phyloP scores from a whole-genome alignment of 2,888 invertebrate species.

The Ceraclea dissimilis region DNA sequence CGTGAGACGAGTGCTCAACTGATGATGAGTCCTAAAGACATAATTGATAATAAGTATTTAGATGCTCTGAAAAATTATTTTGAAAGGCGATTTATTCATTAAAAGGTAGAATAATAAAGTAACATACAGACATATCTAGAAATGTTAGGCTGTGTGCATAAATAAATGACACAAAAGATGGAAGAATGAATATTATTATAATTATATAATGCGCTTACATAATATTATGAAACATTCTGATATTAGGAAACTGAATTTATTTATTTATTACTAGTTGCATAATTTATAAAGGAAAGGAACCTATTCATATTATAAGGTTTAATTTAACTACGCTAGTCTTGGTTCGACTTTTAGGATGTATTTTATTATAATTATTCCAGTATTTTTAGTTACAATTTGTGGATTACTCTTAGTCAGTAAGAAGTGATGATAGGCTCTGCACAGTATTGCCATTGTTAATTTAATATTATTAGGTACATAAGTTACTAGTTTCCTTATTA shows the following conservation, averaged over 20 bases:
- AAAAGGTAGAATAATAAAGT: slow-evolving; percentile 14
- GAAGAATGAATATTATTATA: slow-evolving; percentile 9
- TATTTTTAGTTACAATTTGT: slow-evolving; percentile 2
- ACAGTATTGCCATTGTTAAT: slow-evolving; percentile 26
- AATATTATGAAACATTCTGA: slow-evolving; percentile 18
- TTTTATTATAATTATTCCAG: slow-evolving; percentile 1
- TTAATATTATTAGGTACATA: slow-evolving; percentile 2
- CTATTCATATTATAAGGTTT: slow-evolving; percentile 19
- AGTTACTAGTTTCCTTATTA: not conserved
- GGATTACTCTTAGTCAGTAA: slow-evolving; percentile 19
- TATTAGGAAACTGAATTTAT: slow-evolving; percentile 24
- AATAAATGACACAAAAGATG: slow-evolving; percentile 8
- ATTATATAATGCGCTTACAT: slow-evolving; percentile 24
- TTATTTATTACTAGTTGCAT: slow-evolving; percentile 25
- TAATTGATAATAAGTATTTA: slow-evolving; percentile 32
- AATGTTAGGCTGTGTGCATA: not conserved
- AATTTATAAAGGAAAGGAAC: slow-evolving; percentile 19
- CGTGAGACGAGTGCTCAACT: slow-evolving; percentile 30
- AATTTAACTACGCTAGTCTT: slow-evolving; percentile 25
- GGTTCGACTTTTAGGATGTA: slow-evolving; percentile 17
- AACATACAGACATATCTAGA: slow-evolving; percentile 10
- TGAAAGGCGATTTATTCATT: slow-evolving; percentile 30
- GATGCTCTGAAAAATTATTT: slow-evolving; percentile 34
- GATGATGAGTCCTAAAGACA: slow-evolving; percentile 31
- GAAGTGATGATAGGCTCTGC: slow-evolving; percentile 22